Evolutionary conservation across 2,797 vertebrate species (phyloP), one percentile per base, ranked within the genome.

Genomic region (Orestias chungarensis): DNA sequence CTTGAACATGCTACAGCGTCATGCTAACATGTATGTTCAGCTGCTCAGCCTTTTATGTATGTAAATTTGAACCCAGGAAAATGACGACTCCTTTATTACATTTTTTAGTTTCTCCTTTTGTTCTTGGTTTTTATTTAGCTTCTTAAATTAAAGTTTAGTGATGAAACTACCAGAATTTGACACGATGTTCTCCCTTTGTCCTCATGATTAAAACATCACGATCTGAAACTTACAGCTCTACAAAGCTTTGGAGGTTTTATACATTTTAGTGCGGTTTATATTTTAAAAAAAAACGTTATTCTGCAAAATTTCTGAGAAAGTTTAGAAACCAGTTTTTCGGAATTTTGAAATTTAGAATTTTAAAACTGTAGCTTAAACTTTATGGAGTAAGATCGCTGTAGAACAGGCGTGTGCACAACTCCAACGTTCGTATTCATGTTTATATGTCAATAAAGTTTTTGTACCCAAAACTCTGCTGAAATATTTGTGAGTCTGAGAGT

Each of bases 161-260:
- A 88, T 83, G 81, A 88, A 77, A 86, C 87, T 78, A 87, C 85
- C 80, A 75, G 78, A 64, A 83, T 88, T 88, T 91, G 83, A 90
- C 90, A 89, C 74, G 40, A 64, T 74, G 47, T 38, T 70, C 81
- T 79, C 44, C 75, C 49, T 81, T 86, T 71, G 43, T n/a, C 66
- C 70, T 75, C 76, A 75, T 75, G 74, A 72, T 79, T 83, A 82
- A 89, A 91, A 89, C 84, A 81, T 76, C 74, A 68, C 67, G 66
- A 76, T 74, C 70, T 87, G 55, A 35, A 23, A 59, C 9, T 33
- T 20, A 33, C 8, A 20, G 9, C 17, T 23, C 18, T 66, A 86
- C 64, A 74, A 86, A 87, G 73, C 72, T 79, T 66, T 75, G 44
- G 66, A 49, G 59, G 61, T 70, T 70, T 84, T 80, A 75, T 74